phyloP scores from a whole-genome alignment of 2,888 invertebrate genomes.

The Parthenolecanium corni region DNA sequence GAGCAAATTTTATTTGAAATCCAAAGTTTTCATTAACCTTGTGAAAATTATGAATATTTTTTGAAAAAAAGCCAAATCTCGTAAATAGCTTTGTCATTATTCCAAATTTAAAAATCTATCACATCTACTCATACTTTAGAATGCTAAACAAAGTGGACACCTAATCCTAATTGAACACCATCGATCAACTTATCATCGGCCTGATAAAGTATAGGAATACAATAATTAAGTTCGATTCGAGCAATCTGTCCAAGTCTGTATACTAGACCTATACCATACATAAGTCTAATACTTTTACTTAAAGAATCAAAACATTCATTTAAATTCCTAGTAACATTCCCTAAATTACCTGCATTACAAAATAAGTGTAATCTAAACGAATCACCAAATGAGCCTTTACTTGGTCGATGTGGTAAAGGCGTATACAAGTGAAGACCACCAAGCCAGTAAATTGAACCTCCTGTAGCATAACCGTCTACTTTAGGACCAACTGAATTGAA shows the following conservation, averaged over 20 bases:
- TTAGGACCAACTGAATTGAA: conserved; percentile 79
- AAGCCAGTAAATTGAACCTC: conserved; percentile 74
- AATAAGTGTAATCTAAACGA: conserved; percentile 82
- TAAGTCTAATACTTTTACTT: conserved; percentile 50
- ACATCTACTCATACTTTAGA: background rate
- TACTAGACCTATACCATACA: conserved; percentile 74
- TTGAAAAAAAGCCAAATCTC: too few relatives aligned
- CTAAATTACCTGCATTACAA: conserved; percentile 75
- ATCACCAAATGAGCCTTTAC: conserved; percentile 66
- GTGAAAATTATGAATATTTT: too few relatives aligned
- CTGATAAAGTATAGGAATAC: conserved; percentile 58
- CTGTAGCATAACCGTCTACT: conserved; percentile 59
- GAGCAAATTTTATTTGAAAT: too few relatives aligned
- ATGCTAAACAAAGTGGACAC: conserved; percentile 59
- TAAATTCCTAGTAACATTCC: conserved; percentile 41
- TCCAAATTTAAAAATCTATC: too few relatives aligned
- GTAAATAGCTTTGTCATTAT: too few relatives aligned
- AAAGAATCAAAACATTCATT: conserved; percentile 40
- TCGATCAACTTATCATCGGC: conserved; percentile 51
- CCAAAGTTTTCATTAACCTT: too few relatives aligned
- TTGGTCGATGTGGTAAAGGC: conserved; percentile 77
- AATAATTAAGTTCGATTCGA: conserved; percentile 91
- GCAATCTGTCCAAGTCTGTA: conserved; percentile 72
- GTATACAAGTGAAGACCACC: conserved; percentile 75
- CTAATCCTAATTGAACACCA: conserved; percentile 75